phyloP scores from a whole-genome alignment of 2,888 invertebrate species.

The Pecten maximus region DNA sequence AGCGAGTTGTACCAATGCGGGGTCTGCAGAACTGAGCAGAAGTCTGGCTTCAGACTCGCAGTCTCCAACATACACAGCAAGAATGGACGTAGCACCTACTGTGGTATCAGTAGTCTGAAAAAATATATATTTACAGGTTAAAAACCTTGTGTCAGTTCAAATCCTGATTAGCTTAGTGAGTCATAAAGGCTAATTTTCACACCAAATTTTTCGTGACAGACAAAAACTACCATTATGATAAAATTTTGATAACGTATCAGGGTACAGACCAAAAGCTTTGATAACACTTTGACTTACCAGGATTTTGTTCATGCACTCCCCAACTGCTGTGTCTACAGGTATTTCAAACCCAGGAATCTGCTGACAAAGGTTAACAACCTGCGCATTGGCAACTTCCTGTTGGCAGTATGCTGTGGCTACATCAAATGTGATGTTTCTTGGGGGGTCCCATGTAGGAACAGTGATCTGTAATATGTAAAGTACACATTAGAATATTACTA shows the following conservation, averaged over 20 bases:
- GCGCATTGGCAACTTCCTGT: not conserved
- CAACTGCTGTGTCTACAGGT: not conserved
- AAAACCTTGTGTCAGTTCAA: too few species aligned
- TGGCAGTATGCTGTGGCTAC: not conserved
- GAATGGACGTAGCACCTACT: not conserved
- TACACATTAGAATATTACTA: not conserved
- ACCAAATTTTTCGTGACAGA: too few species aligned
- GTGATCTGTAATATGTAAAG: not conserved
- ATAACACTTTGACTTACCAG: not conserved
- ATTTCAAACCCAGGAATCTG: not conserved
- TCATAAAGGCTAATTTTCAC: too few species aligned
- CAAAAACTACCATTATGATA: too few species aligned
- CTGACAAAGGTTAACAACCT: not conserved
- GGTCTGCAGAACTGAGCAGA: not conserved
- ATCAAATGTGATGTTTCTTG: not conserved
- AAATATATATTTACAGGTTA: not conserved
- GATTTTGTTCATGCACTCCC: not conserved
- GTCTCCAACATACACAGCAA: not conserved
- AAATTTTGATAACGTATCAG: too few species aligned
- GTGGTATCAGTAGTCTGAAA: not conserved
- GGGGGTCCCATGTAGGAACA: not conserved
- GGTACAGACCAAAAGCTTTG: too few species aligned
- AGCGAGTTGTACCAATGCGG: not conserved
- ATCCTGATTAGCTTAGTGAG: too few species aligned
- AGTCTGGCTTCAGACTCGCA: not conserved